Evolutionary conservation across 2,113 vertebrate species (phyloP).

Genomic region (Scartelaos histophorus): DNA sequence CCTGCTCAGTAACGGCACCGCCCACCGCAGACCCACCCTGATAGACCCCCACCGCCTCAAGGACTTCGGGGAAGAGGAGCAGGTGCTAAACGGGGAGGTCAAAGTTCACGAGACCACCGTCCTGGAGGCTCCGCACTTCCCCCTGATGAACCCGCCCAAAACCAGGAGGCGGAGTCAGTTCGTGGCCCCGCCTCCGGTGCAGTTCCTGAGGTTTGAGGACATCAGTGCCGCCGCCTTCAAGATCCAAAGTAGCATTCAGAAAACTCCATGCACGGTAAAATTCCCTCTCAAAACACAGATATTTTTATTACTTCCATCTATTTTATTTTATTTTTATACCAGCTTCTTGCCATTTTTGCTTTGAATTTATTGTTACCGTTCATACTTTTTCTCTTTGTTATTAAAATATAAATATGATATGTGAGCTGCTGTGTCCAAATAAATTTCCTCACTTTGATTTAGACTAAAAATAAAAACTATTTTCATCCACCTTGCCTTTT

Average conservation of each 20-base stretch:
- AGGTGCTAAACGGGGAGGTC: conserved; percentile 81
- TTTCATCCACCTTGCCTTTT: too few species aligned
- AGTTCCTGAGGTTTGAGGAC: conserved; percentile 84
- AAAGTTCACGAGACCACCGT: conserved; percentile 79
- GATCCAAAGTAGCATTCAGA: conserved; percentile 84
- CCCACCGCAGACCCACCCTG: conserved; percentile 67
- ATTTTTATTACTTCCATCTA: too few species aligned
- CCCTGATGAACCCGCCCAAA: conserved; percentile 73
- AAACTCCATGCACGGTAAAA: conserved; percentile 87
- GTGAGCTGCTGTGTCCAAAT: too few species aligned
- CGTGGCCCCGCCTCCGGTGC: conserved; percentile 52
- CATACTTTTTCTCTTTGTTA: too few species aligned
- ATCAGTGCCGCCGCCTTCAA: conserved; percentile 88
- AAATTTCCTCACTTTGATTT: too few species aligned
- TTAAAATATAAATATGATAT: too few species aligned
- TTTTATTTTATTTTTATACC: too few species aligned
- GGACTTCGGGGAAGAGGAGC: conserved; percentile 89
- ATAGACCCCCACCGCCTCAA: conserved; percentile 87
- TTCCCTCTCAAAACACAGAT: too few species aligned
- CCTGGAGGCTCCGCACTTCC: conserved; percentile 63
- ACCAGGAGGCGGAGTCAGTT: conserved; percentile 56
- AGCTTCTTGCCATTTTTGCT: too few species aligned
- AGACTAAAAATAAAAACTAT: too few species aligned
- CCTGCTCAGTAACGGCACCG: conserved; percentile 65
- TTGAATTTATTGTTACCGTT: too few species aligned